Evolutionary conservation across 2,888 invertebrate genomes (phyloP).

Genomic region (Rhopalosiphum nymphaeae): DNA sequence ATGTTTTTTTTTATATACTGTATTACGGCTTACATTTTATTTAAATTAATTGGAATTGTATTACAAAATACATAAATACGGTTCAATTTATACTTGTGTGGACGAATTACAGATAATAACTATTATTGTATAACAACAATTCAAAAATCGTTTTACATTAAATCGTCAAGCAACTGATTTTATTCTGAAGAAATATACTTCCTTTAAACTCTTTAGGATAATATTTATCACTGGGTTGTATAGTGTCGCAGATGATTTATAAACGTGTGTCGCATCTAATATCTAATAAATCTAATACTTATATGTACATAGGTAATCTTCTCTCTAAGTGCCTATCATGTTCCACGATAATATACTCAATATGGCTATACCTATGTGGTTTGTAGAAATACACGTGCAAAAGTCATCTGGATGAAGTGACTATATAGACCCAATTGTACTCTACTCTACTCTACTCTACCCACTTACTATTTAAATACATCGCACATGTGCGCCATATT

Average conservation of each 20-base stretch:
- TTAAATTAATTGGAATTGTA: too few relatives aligned
- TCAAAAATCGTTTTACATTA: too few relatives aligned
- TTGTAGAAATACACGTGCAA: conserved; percentile 28
- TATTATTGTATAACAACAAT: too few relatives aligned
- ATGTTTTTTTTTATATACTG: too few relatives aligned
- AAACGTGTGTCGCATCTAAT: not conserved
- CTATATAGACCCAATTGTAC: not conserved
- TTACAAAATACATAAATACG: too few relatives aligned
- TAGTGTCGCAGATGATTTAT: not conserved
- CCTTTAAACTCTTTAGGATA: not conserved
- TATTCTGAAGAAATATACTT: not conserved
- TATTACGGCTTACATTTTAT: too few relatives aligned
- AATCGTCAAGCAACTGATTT: too few relatives aligned
- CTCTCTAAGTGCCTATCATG: not conserved
- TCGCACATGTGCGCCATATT: conserved; percentile 32
- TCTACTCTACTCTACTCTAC: not conserved
- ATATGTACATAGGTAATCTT: not conserved
- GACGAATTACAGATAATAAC: too few relatives aligned
- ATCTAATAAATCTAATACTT: not conserved
- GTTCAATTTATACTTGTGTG: too few relatives aligned
- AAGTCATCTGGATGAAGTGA: conserved; percentile 28
- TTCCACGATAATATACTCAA: not conserved
- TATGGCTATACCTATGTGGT: not conserved
- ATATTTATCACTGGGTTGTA: not conserved
- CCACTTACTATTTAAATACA: not conserved